phyloP scores from a whole-genome alignment of 1,140 invertebrate genomes.

The Drosophila orena region DNA sequence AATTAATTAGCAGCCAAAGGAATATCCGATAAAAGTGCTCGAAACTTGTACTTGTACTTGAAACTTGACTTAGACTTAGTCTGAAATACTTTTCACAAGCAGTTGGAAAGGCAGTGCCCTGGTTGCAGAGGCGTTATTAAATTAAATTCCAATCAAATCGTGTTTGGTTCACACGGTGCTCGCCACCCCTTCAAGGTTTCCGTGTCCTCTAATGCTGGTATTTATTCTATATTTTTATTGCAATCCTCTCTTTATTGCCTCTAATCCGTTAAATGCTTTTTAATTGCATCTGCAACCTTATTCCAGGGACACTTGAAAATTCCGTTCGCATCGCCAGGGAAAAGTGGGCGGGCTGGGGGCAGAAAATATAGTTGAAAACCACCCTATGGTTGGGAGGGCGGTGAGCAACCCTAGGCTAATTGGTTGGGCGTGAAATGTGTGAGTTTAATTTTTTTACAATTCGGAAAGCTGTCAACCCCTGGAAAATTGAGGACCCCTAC shows the following conservation, averaged over 20 bases:
- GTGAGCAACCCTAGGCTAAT: slow-evolving; percentile 66
- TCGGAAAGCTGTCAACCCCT: slow-evolving; percentile 43
- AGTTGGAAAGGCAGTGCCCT: slow-evolving; percentile 24
- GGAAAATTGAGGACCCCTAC: slow-evolving; percentile 12
- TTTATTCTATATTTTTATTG: slow-evolving; percentile 43
- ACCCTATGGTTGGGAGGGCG: slow-evolving; percentile 15
- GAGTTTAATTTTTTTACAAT: slow-evolving; percentile 32
- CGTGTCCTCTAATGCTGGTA: slow-evolving; percentile 45
- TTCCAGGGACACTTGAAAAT: slow-evolving; percentile 65
- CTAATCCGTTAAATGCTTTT: slow-evolving; percentile 76
- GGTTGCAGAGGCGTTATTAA: slow-evolving; percentile 25
- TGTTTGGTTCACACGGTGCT: slow-evolving; percentile 60
- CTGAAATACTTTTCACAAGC: slow-evolving; percentile 9
- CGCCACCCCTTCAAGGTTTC: slow-evolving; percentile 12
- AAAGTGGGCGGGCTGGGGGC: slow-evolving; percentile 11
- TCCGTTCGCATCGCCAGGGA: slow-evolving; percentile 11
- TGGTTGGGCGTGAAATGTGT: slow-evolving; percentile 68
- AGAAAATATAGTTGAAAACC: slow-evolving; percentile 16
- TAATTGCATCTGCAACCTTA: slow-evolving; percentile 68
- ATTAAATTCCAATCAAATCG: slow-evolving; percentile 49
- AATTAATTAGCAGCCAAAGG: slow-evolving; percentile 10
- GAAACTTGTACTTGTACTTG: slow-evolving; percentile 1
- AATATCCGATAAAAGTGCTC: slow-evolving; percentile 12
- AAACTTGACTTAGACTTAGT: no score
- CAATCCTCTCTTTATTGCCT: slow-evolving; percentile 42